These are phyloP conservation scores for Lacanobia wlatinum DNA, from an alignment of 2,888 invertebrate species.

Conservation along the genomic window DNA sequence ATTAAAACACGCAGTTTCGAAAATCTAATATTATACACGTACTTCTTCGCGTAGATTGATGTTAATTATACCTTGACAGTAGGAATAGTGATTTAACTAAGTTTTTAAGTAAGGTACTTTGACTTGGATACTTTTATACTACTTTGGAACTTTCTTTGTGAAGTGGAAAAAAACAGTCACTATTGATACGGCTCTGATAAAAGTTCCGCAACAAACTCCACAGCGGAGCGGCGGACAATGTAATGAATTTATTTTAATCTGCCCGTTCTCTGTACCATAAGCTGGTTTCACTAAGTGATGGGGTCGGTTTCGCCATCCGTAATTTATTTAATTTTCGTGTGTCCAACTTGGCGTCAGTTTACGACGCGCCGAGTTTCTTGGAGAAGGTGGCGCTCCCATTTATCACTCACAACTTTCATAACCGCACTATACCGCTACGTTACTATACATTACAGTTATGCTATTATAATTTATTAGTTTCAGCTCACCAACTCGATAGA, in stretches of 20 bases:
- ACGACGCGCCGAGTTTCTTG: slow-evolving; percentile 65
- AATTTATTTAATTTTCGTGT: slow-evolving; percentile 58
- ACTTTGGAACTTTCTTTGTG: slow-evolving; percentile 9
- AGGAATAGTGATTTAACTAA: background rate
- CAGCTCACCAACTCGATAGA: slow-evolving; percentile 82
- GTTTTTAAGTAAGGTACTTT: slow-evolving; percentile 2
- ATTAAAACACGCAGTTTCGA: background rate
- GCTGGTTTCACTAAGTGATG: slow-evolving; percentile 41
- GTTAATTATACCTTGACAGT: background rate
- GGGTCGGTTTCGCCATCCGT: slow-evolving; percentile 38
- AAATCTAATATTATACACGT: background rate
- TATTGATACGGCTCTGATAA: slow-evolving; percentile 26
- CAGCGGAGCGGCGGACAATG: slow-evolving; percentile 24
- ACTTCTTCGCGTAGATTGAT: background rate
- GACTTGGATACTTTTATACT: slow-evolving; percentile 1
- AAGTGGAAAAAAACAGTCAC: background rate
- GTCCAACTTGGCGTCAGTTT: slow-evolving; percentile 59
- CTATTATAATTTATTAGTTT: slow-evolving; percentile 81
- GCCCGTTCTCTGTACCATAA: slow-evolving; percentile 44
- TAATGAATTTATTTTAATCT: slow-evolving; percentile 49
- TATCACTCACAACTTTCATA: slow-evolving; percentile 78
- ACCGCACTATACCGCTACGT: slow-evolving; percentile 59
- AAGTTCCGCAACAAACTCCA: slow-evolving; percentile 33
- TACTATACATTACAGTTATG: slow-evolving; percentile 63
- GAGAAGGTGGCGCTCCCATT: slow-evolving; percentile 74